Conservation (phyloP, 2,888 invertebrate species). For the Microctonus hyperodae region DNA sequence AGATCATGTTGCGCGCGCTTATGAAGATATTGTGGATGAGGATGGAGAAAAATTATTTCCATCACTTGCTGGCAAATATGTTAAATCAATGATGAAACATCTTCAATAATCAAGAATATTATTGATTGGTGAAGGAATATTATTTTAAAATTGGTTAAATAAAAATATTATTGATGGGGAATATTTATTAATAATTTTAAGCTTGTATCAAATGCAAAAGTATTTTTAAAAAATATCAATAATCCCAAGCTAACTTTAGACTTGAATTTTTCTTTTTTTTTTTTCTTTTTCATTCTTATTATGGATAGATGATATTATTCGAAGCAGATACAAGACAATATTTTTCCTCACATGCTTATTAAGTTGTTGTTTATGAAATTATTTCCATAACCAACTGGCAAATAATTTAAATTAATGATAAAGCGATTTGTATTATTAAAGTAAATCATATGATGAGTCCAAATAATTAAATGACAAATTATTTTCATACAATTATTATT, state of each 20-base stretch:
- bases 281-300: no score
- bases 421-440: constrained; percentile 26
- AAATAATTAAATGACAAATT: no score
- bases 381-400: constrained; percentile 39
- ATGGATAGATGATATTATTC: no score
- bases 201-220: no score
- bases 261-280: no score
- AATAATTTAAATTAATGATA: constrained; percentile 42
- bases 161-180: no score
- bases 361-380: constrained; percentile 35
- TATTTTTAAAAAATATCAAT: no score
- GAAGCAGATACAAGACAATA: no score
- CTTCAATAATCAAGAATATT: background rate
- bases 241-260: no score
- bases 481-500: no score
- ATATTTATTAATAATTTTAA: no score
- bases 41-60: constrained; percentile 20
- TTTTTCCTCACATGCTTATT: constrained; percentile 25
- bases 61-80: constrained; percentile 21
- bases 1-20: constrained; percentile 1
- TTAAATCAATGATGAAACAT: constrained; percentile 34
- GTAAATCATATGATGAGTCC: no score
- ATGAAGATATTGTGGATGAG: constrained; percentile 9
- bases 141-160: background rate
- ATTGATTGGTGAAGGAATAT: background rate